phyloP scores from a whole-genome alignment of 2,888 invertebrate species.

The Leptinotarsa haldemani region DNA sequence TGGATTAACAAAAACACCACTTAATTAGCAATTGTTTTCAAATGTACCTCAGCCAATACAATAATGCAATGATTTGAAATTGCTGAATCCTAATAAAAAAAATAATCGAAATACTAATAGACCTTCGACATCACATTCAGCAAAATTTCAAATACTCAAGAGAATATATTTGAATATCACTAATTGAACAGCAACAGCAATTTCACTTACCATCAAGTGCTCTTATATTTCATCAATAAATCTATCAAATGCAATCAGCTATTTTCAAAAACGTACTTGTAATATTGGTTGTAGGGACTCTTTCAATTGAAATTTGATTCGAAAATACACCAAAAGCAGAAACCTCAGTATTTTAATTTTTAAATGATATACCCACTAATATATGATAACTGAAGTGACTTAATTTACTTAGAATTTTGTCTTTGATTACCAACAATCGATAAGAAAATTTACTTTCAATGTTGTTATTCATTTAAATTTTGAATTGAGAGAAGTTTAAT shows the following conservation, averaged over 20 bases:
- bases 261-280: neutral
- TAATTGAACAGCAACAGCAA: neutral
- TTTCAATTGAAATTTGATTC: too few relatives aligned
- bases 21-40: conserved; percentile 36
- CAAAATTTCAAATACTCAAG: neutral
- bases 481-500: too few relatives aligned
- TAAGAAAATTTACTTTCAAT: too few relatives aligned
- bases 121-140: neutral
- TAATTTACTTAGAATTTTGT: too few relatives aligned
- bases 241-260: neutral
- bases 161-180: neutral
- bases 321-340: neutral
- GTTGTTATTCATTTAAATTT: too few relatives aligned
- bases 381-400: neutral
- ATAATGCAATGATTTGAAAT: neutral
- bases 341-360: conserved; percentile 22
- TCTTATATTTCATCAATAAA: neutral
- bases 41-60: conserved; percentile 39
- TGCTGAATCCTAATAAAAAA: neutral
- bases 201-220: neutral
- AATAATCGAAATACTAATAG: neutral
- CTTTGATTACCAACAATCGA: too few relatives aligned
- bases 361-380: conserved; percentile 22
- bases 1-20: neutral
- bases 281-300: too few relatives aligned